These are phyloP conservation scores for Erithacus rubecula DNA, from an alignment of 2,797 vertebrate genomes.

Conservation along the genomic window DNA sequence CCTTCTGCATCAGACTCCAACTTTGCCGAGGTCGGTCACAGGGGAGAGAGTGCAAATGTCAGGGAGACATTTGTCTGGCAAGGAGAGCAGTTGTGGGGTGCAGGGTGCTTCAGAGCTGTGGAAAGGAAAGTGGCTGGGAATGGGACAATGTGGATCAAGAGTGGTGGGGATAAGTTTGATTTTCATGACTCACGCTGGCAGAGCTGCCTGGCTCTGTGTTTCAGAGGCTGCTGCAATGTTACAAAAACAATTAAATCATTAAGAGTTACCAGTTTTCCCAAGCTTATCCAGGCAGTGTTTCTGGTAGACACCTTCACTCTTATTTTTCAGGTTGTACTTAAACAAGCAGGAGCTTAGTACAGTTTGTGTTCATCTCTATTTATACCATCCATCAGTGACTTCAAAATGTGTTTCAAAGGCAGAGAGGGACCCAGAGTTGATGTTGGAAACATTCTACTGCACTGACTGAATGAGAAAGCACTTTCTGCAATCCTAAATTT, in stretches of 20 bases:
- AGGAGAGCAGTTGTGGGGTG: not conserved
- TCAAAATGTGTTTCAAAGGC: not conserved
- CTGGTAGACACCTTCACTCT: not conserved
- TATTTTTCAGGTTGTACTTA: not conserved
- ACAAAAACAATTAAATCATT: not conserved
- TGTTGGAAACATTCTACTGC: not conserved
- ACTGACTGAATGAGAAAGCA: not conserved
- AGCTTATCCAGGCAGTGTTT: not conserved
- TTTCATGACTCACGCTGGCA: not conserved
- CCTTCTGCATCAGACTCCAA: constrained; percentile 59
- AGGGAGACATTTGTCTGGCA: not conserved
- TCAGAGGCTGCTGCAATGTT: not conserved
- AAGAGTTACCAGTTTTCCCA: not conserved
- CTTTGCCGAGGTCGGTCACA: not conserved
- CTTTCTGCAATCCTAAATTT: not conserved
- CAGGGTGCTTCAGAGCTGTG: not conserved
- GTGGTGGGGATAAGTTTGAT: not conserved
- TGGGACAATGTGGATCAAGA: not conserved
- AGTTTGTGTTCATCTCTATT: not conserved
- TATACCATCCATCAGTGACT: rapidly evolving
- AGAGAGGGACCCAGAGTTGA: not conserved
- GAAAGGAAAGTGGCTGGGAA: not conserved
- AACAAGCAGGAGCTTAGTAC: not conserved
- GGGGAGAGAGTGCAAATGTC: not conserved
- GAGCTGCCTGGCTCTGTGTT: not conserved